Evolutionary conservation across 2,888 invertebrate species (phyloP).

Genomic region (Argyresthia albistria): DNA sequence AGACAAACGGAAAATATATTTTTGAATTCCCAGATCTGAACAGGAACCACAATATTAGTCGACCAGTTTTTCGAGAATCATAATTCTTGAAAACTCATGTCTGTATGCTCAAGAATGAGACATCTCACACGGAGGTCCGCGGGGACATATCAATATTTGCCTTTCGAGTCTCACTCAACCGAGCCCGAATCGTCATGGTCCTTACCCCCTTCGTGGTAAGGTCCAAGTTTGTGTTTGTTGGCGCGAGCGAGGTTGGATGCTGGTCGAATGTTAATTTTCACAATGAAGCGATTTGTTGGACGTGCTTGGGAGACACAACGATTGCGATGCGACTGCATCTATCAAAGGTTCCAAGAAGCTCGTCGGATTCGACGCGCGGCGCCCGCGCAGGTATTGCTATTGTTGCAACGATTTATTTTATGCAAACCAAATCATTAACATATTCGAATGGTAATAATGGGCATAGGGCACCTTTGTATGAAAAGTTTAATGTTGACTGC

Average conservation of each 20-base stretch:
- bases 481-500: too few species aligned
- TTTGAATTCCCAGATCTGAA: too few species aligned
- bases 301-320: constrained; percentile 51
- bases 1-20: too few species aligned
- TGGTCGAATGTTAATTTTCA: constrained; percentile 63
- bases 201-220: not conserved
- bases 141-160: constrained; percentile 56
- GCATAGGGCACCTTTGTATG: too few species aligned
- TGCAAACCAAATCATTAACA: constrained; percentile 19
- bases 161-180: constrained; percentile 12
- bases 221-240: constrained; percentile 2
- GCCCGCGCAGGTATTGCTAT: constrained; percentile 32
- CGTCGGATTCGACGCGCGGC: constrained; percentile 22
- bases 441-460: not conserved
- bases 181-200: not conserved
- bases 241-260: constrained; percentile 30
- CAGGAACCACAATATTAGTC: too few species aligned
- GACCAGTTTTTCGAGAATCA: not conserved
- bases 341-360: constrained; percentile 32
- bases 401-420: constrained; percentile 43
- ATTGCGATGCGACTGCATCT: constrained; percentile 40
- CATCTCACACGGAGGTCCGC: constrained; percentile 49
- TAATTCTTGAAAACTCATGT: constrained; percentile 1
- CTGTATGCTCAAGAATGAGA: constrained; percentile 30
- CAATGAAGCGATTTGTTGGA: constrained; percentile 61